Conservation (phyloP, 2,797 vertebrate genomes). For the Parauchenoglanis ngamensis region DNA sequence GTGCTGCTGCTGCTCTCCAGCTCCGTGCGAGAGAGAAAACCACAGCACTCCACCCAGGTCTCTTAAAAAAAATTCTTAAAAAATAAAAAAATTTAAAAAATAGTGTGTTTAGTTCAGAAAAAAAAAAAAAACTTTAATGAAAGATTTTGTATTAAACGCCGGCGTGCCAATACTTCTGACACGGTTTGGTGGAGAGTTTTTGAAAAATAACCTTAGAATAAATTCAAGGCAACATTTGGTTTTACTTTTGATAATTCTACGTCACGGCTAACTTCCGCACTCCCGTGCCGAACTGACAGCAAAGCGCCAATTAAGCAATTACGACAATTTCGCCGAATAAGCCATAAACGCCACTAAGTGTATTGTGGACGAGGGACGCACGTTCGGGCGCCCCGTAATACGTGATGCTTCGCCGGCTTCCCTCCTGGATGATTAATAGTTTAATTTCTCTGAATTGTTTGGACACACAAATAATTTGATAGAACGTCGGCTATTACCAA, state of each 20-base stretch:
- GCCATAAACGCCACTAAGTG: slow-evolving; percentile 76
- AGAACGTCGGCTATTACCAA: slow-evolving; percentile 79
- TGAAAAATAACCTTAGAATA: not conserved
- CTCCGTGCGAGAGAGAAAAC: not conserved
- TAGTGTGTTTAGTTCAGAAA: too few relatives aligned
- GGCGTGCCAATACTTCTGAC: not conserved
- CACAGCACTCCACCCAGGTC: slow-evolving; percentile 25
- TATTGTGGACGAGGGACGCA: slow-evolving; percentile 61
- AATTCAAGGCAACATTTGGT: slow-evolving; percentile 74
- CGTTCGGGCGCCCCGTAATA: slow-evolving; percentile 55
- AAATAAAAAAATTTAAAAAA: not conserved
- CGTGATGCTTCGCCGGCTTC: slow-evolving; percentile 66
- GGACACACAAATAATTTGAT: slow-evolving; percentile 80
- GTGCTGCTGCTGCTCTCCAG: slow-evolving; percentile 53
- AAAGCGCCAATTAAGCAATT: slow-evolving; percentile 79
- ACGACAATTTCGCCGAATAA: slow-evolving; percentile 74
- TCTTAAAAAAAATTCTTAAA: not conserved
- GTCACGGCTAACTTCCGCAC: slow-evolving; percentile 65
- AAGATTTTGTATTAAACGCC: not conserved
- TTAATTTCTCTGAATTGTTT: slow-evolving; percentile 81
- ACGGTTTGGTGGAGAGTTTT: not conserved
- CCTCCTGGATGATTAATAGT: slow-evolving; percentile 79
- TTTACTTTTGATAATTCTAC: slow-evolving; percentile 79
- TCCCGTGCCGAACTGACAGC: slow-evolving; percentile 61
- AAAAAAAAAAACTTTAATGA: not conserved